Base-by-base conservation (phyloP, 2,113 vertebrate genomes). In the Psephotus haematonotus region DNA sequence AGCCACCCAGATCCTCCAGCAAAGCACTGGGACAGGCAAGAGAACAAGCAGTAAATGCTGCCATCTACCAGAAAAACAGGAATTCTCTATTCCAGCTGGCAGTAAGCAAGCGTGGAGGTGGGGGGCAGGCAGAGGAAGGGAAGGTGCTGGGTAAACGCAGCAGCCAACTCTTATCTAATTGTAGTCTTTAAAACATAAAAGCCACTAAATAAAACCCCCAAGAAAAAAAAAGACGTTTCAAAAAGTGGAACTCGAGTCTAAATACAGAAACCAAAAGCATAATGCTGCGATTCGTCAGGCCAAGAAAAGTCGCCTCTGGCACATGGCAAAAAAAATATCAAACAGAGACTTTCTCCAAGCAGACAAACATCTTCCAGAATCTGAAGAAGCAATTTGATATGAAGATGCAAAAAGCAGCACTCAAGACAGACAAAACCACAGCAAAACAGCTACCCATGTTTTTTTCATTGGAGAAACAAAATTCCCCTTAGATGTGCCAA, bases 31-130 rank as follows among this genome's bases (percentile, higher is more conserved):
- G 44, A 46, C 1, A 0, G 55, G 39, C 67, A 86, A 74, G 29
- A 88, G 44, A 95, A 93, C 23, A 68, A 49, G 81, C 86, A 83
- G 87, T 4, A 75, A 92, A 88, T 95, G 82, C 95, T 97, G 97
- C 91, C 92, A 95, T 43, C 95, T 95, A 96, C 68, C 95, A 86
- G 92, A 49, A 94, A 94, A 12, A 14, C 19, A 2, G 18, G 27
- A 87, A 25, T 76, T 80, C 79, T 74, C 57, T 18, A 8, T 22
- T 94, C 33, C 68, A 65, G 47, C 63, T 59, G 41, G 37, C 35
- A 77, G 17, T 1, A 49, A 67, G 39, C 25, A 52, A 71, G 41
- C 2, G 0, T 10, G 13, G 47, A 63, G 24, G 28, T 33, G 23
- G 12, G 23, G 7, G 15, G 8, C 9, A 59, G 18, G 70, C 9